Evolutionary conservation across 2,888 invertebrate species (phyloP).

Genomic region (Drosophila paramelanica): DNA sequence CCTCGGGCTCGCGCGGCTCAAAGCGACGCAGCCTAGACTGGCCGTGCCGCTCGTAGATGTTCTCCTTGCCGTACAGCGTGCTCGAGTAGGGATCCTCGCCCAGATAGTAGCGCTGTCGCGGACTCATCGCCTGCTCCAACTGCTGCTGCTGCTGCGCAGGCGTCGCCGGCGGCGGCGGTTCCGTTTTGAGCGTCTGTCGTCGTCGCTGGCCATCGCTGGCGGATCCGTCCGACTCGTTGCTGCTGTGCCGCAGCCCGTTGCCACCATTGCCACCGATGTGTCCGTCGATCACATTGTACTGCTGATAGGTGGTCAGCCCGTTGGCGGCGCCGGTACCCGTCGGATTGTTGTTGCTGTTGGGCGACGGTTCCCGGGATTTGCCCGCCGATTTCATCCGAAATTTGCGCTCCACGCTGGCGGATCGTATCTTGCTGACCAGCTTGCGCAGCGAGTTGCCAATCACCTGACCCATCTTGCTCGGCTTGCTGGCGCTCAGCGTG

Average conservation of each 20-base stretch:
- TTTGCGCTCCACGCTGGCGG: constrained; percentile 89
- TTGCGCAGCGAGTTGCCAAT: constrained; percentile 93
- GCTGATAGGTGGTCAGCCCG: constrained; percentile 83
- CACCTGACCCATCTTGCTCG: constrained; percentile 86
- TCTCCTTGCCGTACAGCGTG: constrained; percentile 93
- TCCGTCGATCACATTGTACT: constrained; percentile 85
- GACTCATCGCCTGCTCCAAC: constrained; percentile 84
- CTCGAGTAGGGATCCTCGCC: constrained; percentile 94
- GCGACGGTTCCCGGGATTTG: constrained; percentile 86
- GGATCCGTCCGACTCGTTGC: constrained; percentile 67
- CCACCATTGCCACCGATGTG: constrained; percentile 78
- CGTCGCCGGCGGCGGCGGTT: constrained; percentile 1
- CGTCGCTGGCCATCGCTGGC: constrained; percentile 51
- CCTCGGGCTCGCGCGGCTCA: constrained; percentile 38
- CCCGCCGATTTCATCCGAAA: constrained; percentile 87
- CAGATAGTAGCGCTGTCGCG: constrained; percentile 92
- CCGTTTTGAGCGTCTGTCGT: constrained; percentile 1
- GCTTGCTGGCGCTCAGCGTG: constrained; percentile 74
- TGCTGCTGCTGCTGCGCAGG: constrained; percentile 8
- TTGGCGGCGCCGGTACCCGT: constrained; percentile 25
- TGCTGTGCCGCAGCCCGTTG: constrained; percentile 57
- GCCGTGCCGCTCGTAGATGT: constrained; percentile 88
- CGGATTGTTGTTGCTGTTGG: constrained; percentile 71
- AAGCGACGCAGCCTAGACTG: constrained; percentile 24
- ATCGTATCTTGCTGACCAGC: constrained; percentile 92